Conservation (phyloP, 1,140 invertebrate genomes). For the Aphis craccivora region DNA sequence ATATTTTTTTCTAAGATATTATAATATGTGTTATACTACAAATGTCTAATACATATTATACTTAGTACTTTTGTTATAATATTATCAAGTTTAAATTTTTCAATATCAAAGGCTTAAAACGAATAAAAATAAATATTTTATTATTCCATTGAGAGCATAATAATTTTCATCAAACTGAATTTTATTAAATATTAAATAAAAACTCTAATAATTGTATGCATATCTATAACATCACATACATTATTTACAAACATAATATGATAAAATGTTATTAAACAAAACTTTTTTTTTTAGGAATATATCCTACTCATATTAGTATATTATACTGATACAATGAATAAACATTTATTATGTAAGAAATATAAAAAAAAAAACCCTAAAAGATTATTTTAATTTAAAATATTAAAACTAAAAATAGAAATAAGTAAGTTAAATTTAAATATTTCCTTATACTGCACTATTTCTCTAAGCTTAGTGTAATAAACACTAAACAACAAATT, state of each 20-base stretch:
- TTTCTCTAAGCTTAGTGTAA: not conserved
- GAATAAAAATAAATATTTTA: not conserved
- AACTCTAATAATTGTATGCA: not conserved
- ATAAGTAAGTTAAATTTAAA: not conserved
- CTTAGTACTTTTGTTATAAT: not conserved
- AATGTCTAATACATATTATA: not conserved
- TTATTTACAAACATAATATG: not conserved
- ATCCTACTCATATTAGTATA: not conserved
- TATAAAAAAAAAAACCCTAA: not conserved
- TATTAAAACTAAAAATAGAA: not conserved
- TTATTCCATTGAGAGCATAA: not conserved
- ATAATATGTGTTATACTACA: not conserved
- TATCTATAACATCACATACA: not conserved
- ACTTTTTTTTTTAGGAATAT: not conserved
- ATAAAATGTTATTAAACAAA: not conserved
- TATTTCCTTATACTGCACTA: not conserved
- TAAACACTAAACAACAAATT: not conserved
- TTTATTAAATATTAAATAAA: not conserved
- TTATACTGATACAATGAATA: too few relatives aligned
- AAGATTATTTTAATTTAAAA: not conserved
- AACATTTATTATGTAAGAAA: not conserved
- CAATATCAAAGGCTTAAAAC: not conserved
- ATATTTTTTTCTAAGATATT: too few relatives aligned
- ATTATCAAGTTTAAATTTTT: not conserved
- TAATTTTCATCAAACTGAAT: not conserved